These are phyloP conservation scores for Centropus bengalensis DNA, from an alignment of 2,113 vertebrate species.

Conservation along the genomic window DNA sequence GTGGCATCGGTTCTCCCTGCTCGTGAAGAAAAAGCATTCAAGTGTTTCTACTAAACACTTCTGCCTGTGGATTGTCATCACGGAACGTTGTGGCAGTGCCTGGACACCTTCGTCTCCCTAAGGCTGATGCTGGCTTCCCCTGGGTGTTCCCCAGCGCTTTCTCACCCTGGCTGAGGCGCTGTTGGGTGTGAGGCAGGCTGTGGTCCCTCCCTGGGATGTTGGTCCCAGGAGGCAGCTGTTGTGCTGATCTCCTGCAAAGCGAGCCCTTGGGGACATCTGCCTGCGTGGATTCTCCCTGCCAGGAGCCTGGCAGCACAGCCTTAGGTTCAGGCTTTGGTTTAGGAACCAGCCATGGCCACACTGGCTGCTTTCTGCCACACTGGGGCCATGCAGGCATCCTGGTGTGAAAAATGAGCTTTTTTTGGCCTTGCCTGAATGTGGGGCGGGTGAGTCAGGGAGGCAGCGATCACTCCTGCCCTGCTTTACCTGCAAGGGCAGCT, in stretches of 20 bases:
- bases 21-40: background rate
- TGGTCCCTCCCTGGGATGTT: background rate
- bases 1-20: background rate
- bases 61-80: background rate
- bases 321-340: too few relatives aligned
- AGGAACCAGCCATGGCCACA: too few relatives aligned
- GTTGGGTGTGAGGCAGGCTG: background rate
- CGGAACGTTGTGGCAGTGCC: fast-evolving
- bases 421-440: background rate
- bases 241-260: fast-evolving
- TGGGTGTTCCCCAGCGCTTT: background rate
- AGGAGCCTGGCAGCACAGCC: background rate
- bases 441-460: background rate
- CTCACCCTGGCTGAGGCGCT: background rate
- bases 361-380: too few relatives aligned
- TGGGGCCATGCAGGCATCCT: too few relatives aligned
- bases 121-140: background rate
- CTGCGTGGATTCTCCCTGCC: background rate
- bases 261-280: background rate
- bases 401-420: background rate
- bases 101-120: fast-evolving
- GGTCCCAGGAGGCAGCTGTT: background rate
- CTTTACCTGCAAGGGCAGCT: background rate
- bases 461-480: background rate
- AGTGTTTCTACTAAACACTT: background rate